Evolutionary conservation across 2,888 invertebrate genomes (phyloP), one percentile per base, ranked within the genome.

Genomic region (Acanthacorydalis orientalis): DNA sequence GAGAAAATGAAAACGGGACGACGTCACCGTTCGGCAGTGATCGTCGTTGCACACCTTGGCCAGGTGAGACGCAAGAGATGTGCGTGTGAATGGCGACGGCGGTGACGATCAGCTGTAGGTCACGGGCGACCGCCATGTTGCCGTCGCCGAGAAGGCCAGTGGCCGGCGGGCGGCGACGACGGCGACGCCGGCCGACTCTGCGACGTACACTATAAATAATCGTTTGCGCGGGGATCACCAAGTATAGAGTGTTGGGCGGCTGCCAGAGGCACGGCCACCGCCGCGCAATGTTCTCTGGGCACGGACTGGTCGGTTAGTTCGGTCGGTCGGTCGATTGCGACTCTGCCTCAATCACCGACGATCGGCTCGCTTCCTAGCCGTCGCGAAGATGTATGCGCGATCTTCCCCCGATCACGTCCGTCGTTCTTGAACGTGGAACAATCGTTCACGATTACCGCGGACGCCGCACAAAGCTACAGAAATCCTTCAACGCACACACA

Each of bases 221-320:
- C 68, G 68, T 69, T 68, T 72, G 70, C 72, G 60, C 73, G 69
- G 69, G 70, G 73, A 83, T 82, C 79, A 78, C 83, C 84, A 83
- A 85, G 83, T 85, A 83, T 85, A 85, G 84, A 75, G 77, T 74
- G 77, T 81, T 85, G 85, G 85, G 79, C 63, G 53, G 56, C 51
- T 69, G 83, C 84, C 84, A 84, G 75, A 64, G 66, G 67, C 35
- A 7, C 35, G 35, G 35, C 11, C 11, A 35, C 35, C 35, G 35
- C 35, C 11, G 35, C 35, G 35, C 12, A n/a, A n/a, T 35, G 11
- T n/a, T 12, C 12, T n/a, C 35, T n/a, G 12, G 35, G 35, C n/a
- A 11, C 35, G n/a, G n/a, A 12, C 35, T 11, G 35, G 12, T 35
- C 35, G 11, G 35, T 12, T 12, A 2, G 35, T 35, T 35, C 35